Evolutionary conservation across 2,888 invertebrate genomes (phyloP).

Genomic region (Morinoia aosen): DNA sequence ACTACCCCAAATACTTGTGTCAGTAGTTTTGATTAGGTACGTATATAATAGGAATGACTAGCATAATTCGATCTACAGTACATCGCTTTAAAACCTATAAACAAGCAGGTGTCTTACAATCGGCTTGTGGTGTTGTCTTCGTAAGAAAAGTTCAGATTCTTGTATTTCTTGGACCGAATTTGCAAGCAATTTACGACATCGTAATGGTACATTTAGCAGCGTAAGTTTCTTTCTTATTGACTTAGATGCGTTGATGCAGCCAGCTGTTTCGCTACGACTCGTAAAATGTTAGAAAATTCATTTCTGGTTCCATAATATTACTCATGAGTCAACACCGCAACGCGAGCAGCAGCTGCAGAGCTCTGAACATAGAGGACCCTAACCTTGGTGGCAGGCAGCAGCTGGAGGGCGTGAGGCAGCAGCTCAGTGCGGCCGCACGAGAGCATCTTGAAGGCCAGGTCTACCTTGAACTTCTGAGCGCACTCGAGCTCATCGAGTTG

Average conservation of each 20-base stretch:
- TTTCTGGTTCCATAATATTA: background rate
- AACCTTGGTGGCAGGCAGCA: slow-evolving; percentile 80
- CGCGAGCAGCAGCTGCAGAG: background rate
- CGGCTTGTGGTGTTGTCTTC: too few species aligned
- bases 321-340: background rate
- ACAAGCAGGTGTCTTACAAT: too few species aligned
- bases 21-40: background rate
- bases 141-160: too few species aligned
- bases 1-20: background rate
- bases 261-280: too few species aligned
- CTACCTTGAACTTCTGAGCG: slow-evolving; percentile 74
- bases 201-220: too few species aligned
- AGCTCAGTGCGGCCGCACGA: slow-evolving; percentile 85
- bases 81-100: too few species aligned
- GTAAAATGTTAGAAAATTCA: too few species aligned
- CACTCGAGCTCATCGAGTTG: slow-evolving; percentile 75
- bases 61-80: background rate
- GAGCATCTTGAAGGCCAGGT: slow-evolving; percentile 84
- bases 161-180: too few species aligned
- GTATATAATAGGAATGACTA: background rate
- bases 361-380: background rate
- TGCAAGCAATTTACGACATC: too few species aligned
- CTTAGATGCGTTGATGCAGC: too few species aligned
- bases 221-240: too few species aligned
- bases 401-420: slow-evolving; percentile 81